Conservation (phyloP, 2,797 vertebrate species). For the Phrynocephalus vlangalii region DNA sequence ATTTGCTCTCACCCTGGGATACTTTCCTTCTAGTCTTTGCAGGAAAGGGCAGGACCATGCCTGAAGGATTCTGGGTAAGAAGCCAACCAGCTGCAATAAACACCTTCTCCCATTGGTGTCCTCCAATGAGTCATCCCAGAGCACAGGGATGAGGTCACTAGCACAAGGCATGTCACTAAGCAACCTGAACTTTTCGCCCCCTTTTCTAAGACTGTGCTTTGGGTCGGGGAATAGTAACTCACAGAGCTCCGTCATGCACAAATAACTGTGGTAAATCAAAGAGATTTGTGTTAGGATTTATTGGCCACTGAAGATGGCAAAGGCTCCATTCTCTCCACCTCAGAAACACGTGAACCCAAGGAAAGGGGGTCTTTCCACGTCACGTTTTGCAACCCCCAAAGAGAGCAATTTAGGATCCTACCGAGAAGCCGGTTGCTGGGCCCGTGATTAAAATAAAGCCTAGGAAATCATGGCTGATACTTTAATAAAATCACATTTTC, state of each 20-base stretch:
- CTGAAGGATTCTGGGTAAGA: neutral
- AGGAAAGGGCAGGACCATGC: neutral
- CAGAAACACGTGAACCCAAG: neutral
- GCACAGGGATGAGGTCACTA: conserved; percentile 7
- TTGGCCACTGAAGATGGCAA: conserved; percentile 20
- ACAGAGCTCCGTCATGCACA: neutral
- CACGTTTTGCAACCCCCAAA: conserved; percentile 16
- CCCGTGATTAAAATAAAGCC: conserved; percentile 21
- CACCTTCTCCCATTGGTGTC: neutral
- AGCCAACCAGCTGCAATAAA: conserved; percentile 19
- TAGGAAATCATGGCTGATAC: neutral
- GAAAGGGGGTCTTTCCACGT: neutral
- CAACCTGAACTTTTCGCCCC: conserved; percentile 5
- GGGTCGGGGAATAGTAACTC: neutral
- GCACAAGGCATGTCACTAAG: neutral
- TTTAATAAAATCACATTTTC: conserved; percentile 19
- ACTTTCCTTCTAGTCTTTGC: neutral
- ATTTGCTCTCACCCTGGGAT: neutral
- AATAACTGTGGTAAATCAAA: conserved; percentile 18
- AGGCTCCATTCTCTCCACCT: neutral
- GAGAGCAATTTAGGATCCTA: conserved; percentile 25
- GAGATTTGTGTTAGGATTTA: conserved; percentile 42
- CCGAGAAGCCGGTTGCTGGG: neutral
- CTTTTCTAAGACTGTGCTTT: conserved; percentile 6
- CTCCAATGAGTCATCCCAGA: neutral